Base-by-base conservation (phyloP, 2,888 invertebrate species). In the Ophonus ardosiacus region DNA sequence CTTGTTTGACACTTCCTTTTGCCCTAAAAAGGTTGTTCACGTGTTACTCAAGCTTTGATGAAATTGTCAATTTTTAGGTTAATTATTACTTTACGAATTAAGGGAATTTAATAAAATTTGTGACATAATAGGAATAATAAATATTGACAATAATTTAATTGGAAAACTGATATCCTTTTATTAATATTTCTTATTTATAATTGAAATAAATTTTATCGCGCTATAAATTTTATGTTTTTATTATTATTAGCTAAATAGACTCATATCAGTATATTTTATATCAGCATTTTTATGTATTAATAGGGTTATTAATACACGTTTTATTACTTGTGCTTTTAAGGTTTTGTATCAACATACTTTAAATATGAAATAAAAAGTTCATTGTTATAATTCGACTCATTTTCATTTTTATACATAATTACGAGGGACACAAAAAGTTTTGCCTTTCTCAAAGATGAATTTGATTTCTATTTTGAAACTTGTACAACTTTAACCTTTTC, bases 191-290 rank as follows among this genome's bases (percentile, higher is more conserved):
- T 31, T 68, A 38, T 68, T 68, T 68, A 63, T 38, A 68, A 68
- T 68, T 68, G 31, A 68, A 38, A 68, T 68, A 38, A 68, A 38
- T 31, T 68, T 68, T 68, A 68, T 68, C 68, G 31, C 68, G 7
- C 68, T 68, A 68, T 68, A 68, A 68, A 68, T 40, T 63, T 63
- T 24, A 31, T 15, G 24, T 38, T 68, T 68, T 68, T 68, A 68
- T 68, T 68, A 24, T 10, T 13, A n/a, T 68, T 18, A 68, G 6
- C 31, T 68, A 15, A 68, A 31, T 15, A 13, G 0, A 38, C n/a
- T 38, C 68, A 38, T 68, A 68, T 68, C 24, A 63, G 63, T 63
- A 21, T 10, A 17, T 17, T 21, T 63, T 21, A 63, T 63, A 63
- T 21, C 24, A 13, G 18, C n/a, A 59, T 63, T 63, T 63, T 63